These are phyloP conservation scores for Dynastes hyllus DNA, from an alignment of 2,888 invertebrate genomes.

Conservation along the genomic window DNA sequence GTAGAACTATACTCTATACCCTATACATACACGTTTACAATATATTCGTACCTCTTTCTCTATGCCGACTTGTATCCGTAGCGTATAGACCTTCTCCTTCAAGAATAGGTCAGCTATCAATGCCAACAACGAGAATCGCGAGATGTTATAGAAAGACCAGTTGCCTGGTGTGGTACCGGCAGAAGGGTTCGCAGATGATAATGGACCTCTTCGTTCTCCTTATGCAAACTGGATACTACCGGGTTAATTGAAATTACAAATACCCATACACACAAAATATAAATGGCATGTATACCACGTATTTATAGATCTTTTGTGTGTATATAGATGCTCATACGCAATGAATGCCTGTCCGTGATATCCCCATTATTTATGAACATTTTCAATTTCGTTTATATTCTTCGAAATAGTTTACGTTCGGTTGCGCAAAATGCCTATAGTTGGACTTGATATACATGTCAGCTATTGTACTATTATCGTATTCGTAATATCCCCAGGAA, in stretches of 20 bases:
- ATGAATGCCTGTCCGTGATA: not conserved
- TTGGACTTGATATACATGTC: no score
- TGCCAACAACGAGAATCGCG: constrained; percentile 39
- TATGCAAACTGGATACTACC: constrained; percentile 43
- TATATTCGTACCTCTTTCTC: not conserved
- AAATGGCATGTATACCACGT: constrained; percentile 12
- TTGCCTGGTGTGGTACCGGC: constrained; percentile 22
- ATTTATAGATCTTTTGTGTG: constrained; percentile 3
- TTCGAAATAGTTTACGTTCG: not conserved
- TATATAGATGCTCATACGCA: not conserved
- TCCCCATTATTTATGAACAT: constrained; percentile 7
- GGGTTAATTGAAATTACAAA: constrained; percentile 45
- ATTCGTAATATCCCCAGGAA: no score
- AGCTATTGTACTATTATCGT: no score
- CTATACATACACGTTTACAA: not conserved
- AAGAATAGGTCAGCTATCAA: constrained; percentile 43
- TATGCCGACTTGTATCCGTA: not conserved
- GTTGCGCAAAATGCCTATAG: no score
- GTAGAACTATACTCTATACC: constrained; percentile 7
- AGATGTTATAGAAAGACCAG: constrained; percentile 38
- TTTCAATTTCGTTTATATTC: constrained; percentile 1
- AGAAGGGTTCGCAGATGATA: constrained; percentile 45
- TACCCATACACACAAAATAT: constrained; percentile 22
- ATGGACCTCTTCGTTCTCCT: constrained; percentile 39
- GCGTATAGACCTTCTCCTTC: not conserved